These are phyloP conservation scores for Hypercompe scribonia DNA, from an alignment of 2,888 invertebrate genomes.

Conservation along the genomic window DNA sequence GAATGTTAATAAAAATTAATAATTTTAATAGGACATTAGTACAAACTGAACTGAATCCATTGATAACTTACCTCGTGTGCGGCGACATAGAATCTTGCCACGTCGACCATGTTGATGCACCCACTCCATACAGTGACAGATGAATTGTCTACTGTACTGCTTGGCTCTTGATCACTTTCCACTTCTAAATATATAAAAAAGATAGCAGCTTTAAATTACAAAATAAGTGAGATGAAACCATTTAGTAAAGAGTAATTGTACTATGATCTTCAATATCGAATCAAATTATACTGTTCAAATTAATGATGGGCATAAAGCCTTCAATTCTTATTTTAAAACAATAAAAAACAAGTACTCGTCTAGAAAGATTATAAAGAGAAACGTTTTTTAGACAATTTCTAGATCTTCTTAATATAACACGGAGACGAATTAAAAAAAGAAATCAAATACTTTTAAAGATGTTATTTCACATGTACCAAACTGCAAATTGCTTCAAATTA, in stretches of 20 bases:
- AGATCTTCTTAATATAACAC: too few relatives aligned
- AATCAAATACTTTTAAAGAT: too few relatives aligned
- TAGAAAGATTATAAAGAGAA: too few relatives aligned
- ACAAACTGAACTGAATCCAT: too few relatives aligned
- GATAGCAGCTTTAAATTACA: not conserved
- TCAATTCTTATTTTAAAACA: too few relatives aligned
- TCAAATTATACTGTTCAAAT: not conserved
- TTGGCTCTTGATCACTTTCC: conserved; percentile 92
- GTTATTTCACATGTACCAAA: too few relatives aligned
- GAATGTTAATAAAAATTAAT: not conserved
- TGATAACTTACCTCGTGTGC: conserved; percentile 89
- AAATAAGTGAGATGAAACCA: not conserved
- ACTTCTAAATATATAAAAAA: conserved; percentile 70
- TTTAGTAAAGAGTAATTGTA: not conserved
- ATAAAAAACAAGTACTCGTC: too few relatives aligned
- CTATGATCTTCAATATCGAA: too few relatives aligned
- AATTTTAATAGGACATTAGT: not conserved
- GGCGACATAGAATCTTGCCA: conserved; percentile 94
- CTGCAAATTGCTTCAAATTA: too few relatives aligned
- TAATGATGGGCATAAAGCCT: not conserved
- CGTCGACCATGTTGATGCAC: conserved; percentile 95
- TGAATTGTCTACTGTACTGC: conserved; percentile 89
- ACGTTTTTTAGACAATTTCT: too few relatives aligned
- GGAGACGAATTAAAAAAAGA: too few relatives aligned
- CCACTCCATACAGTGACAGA: conserved; percentile 92